These are phyloP conservation scores for Enteromius viviparus DNA, from an alignment of 2,797 vertebrate genomes.

Conservation along the genomic window DNA sequence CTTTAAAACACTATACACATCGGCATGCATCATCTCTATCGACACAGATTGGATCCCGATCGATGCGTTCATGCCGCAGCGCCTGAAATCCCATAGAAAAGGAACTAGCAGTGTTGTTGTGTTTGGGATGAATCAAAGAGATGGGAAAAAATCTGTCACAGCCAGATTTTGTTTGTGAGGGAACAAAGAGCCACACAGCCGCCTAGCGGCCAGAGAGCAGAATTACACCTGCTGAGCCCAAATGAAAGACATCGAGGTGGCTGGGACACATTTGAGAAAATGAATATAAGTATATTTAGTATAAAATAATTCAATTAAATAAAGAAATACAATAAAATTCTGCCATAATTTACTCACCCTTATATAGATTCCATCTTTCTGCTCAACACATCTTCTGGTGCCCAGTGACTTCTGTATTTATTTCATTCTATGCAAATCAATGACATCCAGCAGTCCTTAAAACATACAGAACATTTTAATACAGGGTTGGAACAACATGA, in stretches of 20 bases:
- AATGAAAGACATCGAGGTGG: not conserved
- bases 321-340: not conserved
- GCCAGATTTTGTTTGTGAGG: slow-evolving; percentile 40
- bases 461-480: not conserved
- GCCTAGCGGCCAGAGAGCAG: slow-evolving; percentile 61
- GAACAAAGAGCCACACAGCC: slow-evolving; percentile 65
- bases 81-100: slow-evolving; percentile 14
- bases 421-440: not conserved
- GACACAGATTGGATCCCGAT: not conserved
- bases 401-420: not conserved
- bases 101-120: slow-evolving; percentile 39
- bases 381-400: not conserved
- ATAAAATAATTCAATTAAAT: not conserved
- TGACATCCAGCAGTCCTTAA: not conserved
- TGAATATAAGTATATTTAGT: too few species aligned
- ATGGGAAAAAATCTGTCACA: slow-evolving; percentile 45
- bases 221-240: slow-evolving; percentile 49
- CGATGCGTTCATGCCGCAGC: not conserved
- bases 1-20: not conserved
- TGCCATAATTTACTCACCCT: not conserved
- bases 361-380: not conserved
- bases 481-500: not conserved
- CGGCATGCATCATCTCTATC: slow-evolving; percentile 12
- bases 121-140: slow-evolving; percentile 41
- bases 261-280: not conserved